phyloP scores from a whole-genome alignment of 2,888 invertebrate species.

The Oscheius sp. region DNA sequence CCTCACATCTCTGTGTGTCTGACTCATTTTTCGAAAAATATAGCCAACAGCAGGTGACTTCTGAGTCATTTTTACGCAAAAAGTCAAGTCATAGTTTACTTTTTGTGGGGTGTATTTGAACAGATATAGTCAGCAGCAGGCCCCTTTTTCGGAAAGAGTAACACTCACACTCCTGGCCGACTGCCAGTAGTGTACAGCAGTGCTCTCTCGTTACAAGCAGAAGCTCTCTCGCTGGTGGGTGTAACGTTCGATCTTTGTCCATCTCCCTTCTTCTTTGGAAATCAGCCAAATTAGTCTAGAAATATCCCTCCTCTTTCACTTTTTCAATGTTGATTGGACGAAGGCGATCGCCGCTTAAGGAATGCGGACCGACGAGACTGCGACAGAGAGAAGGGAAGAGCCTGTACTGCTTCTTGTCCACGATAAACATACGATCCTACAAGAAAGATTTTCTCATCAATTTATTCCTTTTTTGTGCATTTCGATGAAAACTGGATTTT shows the following conservation, averaged over 20 bases:
- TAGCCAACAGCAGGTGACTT: no score
- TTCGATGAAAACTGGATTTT: no score
- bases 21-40: no score
- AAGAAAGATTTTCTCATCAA: not conserved
- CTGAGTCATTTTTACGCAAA: no score
- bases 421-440: constrained; percentile 9
- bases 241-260: constrained; percentile 19
- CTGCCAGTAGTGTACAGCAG: constrained; percentile 26
- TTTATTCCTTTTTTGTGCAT: no score
- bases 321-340: no score
- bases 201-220: constrained; percentile 19
- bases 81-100: not conserved
- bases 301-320: not conserved
- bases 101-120: no score
- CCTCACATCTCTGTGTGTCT: no score
- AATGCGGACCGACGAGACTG: no score
- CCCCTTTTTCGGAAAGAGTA: not conserved
- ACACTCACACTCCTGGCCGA: no score
- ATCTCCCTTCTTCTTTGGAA: not conserved
- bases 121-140: no score
- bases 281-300: not conserved
- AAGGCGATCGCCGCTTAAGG: constrained; percentile 2
- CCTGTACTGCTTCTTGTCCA: not conserved
- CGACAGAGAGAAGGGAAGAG: no score
- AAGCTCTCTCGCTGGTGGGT: constrained; percentile 2